Conservation (phyloP, 2,113 vertebrate species). For the Phyllostomus discolor region DNA sequence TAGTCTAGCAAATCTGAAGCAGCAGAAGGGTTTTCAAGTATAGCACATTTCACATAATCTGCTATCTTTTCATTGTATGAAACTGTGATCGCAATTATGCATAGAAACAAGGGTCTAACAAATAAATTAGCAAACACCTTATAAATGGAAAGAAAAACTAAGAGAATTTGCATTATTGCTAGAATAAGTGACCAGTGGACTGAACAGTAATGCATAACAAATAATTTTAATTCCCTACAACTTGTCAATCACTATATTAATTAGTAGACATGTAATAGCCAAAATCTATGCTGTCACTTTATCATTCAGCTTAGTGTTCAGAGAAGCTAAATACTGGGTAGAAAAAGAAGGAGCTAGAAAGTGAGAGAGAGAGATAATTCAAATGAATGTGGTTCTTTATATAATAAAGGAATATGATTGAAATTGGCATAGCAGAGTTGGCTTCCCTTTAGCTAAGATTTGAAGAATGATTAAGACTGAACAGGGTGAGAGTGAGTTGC, state of each 20-base stretch:
- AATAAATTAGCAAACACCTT: neutral
- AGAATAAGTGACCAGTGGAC: neutral
- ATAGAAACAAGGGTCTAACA: neutral
- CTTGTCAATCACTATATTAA: neutral
- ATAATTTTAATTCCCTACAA: neutral
- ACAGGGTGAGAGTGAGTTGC: neutral
- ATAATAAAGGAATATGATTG: neutral
- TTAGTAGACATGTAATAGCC: neutral
- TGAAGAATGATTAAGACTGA: neutral
- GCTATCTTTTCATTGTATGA: neutral
- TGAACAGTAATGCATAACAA: neutral
- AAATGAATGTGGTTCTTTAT: neutral
- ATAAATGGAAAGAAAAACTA: neutral
- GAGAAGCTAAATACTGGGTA: neutral
- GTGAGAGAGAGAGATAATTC: neutral
- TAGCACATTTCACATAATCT: neutral
- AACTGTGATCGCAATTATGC: neutral
- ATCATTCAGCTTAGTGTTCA: neutral
- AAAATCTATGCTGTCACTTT: neutral
- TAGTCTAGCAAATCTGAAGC: neutral
- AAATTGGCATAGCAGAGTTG: neutral
- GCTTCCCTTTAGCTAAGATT: neutral
- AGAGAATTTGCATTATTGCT: neutral
- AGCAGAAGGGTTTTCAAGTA: neutral
- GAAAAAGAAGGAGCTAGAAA: neutral